Evolutionary conservation across 2,888 invertebrate species (phyloP).

Genomic region (Megaustenia siamemsis): DNA sequence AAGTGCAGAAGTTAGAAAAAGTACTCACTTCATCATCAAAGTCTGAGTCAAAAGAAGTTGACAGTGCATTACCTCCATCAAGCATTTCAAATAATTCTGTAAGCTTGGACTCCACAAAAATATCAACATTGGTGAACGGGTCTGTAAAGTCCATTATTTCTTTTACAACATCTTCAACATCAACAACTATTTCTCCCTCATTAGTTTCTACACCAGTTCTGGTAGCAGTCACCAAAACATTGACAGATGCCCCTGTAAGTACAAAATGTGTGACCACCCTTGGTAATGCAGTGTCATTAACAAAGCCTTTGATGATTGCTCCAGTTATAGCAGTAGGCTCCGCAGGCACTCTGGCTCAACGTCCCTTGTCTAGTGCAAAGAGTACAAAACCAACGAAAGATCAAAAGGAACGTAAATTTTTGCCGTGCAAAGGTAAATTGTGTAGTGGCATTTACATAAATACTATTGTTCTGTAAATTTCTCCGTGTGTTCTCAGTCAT

Average conservation of each 20-base stretch:
- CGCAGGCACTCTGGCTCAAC: slow-evolving; percentile 14
- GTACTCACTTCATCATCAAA: not conserved
- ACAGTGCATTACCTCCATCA: not conserved
- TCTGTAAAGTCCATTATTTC: slow-evolving; percentile 53
- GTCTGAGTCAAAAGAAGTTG: not conserved
- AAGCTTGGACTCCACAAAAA: slow-evolving; percentile 46
- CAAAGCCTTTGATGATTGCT: slow-evolving; percentile 51
- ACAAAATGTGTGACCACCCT: slow-evolving; percentile 47
- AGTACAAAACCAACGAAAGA: slow-evolving; percentile 53
- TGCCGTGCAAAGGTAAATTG: slow-evolving; percentile 72
- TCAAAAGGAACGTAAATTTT: slow-evolving; percentile 62
- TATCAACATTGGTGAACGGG: slow-evolving; percentile 59
- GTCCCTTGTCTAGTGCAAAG: slow-evolving; percentile 33
- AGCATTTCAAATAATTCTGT: slow-evolving; percentile 5
- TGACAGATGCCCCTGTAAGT: slow-evolving; percentile 48
- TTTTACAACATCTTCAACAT: slow-evolving; percentile 43
- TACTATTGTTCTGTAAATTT: not conserved
- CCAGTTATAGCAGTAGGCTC: slow-evolving; percentile 47
- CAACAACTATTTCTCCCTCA: slow-evolving; percentile 36
- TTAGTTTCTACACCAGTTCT: slow-evolving; percentile 43
- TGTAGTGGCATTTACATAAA: not conserved
- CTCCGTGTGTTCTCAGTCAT: no score
- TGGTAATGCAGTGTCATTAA: slow-evolving; percentile 34
- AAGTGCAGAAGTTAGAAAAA: slow-evolving; percentile 75
- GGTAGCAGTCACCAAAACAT: slow-evolving; percentile 54